Evolutionary conservation across 2,888 invertebrate genomes (phyloP), one percentile per base, ranked within the genome.

Genomic region (Dasypogon diadema): DNA sequence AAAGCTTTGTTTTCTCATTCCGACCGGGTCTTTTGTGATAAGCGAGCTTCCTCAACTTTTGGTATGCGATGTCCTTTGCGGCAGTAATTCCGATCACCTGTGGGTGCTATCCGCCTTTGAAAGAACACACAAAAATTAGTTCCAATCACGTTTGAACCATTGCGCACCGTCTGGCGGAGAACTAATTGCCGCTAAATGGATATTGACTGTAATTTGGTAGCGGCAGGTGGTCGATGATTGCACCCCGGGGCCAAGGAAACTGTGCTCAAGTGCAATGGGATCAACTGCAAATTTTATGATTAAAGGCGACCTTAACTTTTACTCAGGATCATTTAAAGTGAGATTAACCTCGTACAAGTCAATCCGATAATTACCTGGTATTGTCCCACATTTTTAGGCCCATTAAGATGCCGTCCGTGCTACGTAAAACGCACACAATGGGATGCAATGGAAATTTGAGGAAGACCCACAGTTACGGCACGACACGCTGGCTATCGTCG

Each of bases 291-390:
- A 3, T 46, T 56, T 56, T 16, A 60, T 34, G 1, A 37, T 37
- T 60, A 68, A 46, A 24, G 6, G 6, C 21, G 65, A 12, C 65
- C 65, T 68, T 68, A 24, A 48, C 65, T 48, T 48, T 68, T 46
- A 10, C 12, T 0, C 14, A 48, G 48, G 65, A 68, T 16, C 65
- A 24, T 48, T 68, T 46, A 68, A 48, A 22, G n/a, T 5, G 65
- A 48, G 18, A 48, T 68, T 68, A 68, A 68, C 65, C 65, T 68
- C 65, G 46, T 24, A 24, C 65, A 48, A 68, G 21, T 48, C 24
- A 48, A 26, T 46, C 48, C 26, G 37, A 18, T 34, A 37, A 21
- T 60, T 37, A 58, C n/a, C 12, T 58, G n/a, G 12, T 60, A 48
- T 42, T 68, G 65, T 68, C 65, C 65, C 48, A 68, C 46, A 68